A percentile compares a stretch with the other conserved stretches of the same genome.
Conservation (phyloP, 2,888 invertebrate genomes). For the Stenodema calcarata region DNA sequence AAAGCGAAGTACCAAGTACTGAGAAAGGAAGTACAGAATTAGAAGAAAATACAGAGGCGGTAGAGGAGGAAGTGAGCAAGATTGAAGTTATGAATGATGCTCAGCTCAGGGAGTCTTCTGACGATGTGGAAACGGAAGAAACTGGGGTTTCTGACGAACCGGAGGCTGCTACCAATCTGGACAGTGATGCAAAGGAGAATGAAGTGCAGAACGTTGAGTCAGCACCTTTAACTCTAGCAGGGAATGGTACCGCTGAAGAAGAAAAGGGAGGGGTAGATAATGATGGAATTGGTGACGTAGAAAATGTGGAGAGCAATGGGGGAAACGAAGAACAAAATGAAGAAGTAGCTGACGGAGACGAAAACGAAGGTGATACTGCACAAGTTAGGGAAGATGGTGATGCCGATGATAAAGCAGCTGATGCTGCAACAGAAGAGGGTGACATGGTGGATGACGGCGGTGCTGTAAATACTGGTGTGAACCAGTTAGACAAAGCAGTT, state of each 20-base stretch:
- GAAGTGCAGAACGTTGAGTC: too few species aligned
- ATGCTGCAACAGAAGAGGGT: background rate
- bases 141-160: too few species aligned
- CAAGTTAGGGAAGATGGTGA: background rate
- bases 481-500: background rate
- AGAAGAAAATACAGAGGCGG: background rate
- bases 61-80: background rate
- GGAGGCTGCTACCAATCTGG: too few species aligned
- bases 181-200: too few species aligned
- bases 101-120: background rate
- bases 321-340: background rate
- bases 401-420: background rate
- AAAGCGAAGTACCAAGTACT: background rate
- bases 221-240: too few species aligned
- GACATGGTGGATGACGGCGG: background rate
- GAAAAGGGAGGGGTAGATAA: background rate
- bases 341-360: background rate
- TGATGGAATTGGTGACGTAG: background rate
- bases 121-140: too few species aligned
- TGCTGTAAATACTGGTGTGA: background rate
- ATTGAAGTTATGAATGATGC: background rate
- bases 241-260: too few species aligned
- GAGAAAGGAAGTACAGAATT: background rate
- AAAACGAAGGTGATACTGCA: background rate
- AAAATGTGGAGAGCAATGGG: background rate